A percentile compares a stretch with the other conserved stretches of the same genome.
Evolutionary conservation across 2,113 vertebrate genomes (phyloP).

Genomic region (Zootoca vivipara): DNA sequence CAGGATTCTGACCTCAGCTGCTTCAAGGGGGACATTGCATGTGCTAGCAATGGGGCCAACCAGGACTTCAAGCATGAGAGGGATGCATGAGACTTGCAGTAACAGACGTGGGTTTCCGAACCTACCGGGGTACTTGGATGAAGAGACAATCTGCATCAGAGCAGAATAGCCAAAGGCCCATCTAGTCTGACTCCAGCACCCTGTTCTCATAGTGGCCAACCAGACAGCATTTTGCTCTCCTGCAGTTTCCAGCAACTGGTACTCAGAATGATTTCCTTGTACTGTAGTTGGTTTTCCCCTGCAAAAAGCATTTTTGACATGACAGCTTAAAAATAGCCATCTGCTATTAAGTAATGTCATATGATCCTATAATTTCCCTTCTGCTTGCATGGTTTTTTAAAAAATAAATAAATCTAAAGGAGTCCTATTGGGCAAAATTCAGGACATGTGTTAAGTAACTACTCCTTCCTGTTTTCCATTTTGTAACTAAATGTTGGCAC

Average conservation of each 20-base stretch:
- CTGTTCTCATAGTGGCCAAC: no score
- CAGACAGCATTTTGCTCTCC: no score
- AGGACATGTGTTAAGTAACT: neutral
- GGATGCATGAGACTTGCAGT: neutral
- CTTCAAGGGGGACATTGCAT: neutral
- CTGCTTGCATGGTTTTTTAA: accelerated
- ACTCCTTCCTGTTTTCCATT: constrained; percentile 20
- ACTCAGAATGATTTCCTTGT: neutral
- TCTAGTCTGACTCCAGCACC: no score
- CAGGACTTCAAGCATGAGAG: neutral
- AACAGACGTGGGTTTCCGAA: neutral
- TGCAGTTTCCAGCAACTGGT: no score
- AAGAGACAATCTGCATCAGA: neutral
- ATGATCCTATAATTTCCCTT: constrained; percentile 12
- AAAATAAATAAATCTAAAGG: neutral
- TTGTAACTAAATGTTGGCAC: neutral
- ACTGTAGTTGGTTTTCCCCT: neutral
- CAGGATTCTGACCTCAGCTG: neutral
- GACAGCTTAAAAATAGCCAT: constrained; percentile 33
- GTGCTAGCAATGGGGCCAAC: neutral
- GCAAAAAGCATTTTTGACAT: neutral
- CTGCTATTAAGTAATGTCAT: accelerated
- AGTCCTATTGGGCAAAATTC: neutral
- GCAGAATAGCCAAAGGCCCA: no score
- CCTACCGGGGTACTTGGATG: neutral